These are phyloP conservation scores for Batillaria attramentaria DNA, from an alignment of 1,140 invertebrate species.

Conservation along the genomic window DNA sequence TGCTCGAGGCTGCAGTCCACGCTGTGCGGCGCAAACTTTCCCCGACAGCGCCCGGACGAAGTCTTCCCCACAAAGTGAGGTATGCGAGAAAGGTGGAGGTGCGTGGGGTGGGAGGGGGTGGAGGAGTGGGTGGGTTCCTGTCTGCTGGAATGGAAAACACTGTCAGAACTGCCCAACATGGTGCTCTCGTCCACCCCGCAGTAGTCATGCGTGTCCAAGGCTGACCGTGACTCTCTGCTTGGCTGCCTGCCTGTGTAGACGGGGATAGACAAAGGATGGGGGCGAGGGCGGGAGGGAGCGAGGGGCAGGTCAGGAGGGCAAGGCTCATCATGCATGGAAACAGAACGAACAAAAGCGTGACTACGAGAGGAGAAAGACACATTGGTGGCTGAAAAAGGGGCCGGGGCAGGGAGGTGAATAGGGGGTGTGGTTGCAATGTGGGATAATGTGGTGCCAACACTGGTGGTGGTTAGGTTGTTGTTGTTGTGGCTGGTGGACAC, in stretches of 20 bases:
- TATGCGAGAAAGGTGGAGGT: too few relatives aligned
- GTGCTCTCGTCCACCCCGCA: slow-evolving; percentile 25
- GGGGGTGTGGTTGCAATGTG: slow-evolving; percentile 21
- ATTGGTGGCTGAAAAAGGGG: slow-evolving; percentile 33
- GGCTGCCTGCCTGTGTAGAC: not conserved
- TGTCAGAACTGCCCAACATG: slow-evolving; percentile 1
- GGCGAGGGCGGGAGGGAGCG: not conserved
- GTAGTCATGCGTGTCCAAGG: slow-evolving; percentile 19
- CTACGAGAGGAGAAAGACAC: slow-evolving; percentile 18
- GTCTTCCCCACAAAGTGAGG: too few relatives aligned
- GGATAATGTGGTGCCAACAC: not conserved
- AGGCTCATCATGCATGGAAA: slow-evolving; percentile 27
- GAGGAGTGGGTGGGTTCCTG: not conserved
- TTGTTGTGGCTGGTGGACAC: not conserved
- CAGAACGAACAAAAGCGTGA: slow-evolving; percentile 21
- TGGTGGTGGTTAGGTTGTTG: slow-evolving; percentile 6
- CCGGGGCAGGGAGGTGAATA: slow-evolving; percentile 44
- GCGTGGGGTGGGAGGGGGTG: slow-evolving; percentile 4
- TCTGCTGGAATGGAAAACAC: slow-evolving; percentile 29
- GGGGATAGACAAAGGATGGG: slow-evolving; percentile 18
- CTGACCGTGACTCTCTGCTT: not conserved
- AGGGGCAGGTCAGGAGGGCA: slow-evolving; percentile 18
- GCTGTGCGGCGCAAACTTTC: slow-evolving; percentile 53
- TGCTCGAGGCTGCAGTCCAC: slow-evolving; percentile 60
- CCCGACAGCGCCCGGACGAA: slow-evolving; percentile 42